A percentile compares a stretch with the other conserved stretches of the same genome.
phyloP scores from a whole-genome alignment of 2,797 vertebrate species.

The Megaceryle alcyon region DNA sequence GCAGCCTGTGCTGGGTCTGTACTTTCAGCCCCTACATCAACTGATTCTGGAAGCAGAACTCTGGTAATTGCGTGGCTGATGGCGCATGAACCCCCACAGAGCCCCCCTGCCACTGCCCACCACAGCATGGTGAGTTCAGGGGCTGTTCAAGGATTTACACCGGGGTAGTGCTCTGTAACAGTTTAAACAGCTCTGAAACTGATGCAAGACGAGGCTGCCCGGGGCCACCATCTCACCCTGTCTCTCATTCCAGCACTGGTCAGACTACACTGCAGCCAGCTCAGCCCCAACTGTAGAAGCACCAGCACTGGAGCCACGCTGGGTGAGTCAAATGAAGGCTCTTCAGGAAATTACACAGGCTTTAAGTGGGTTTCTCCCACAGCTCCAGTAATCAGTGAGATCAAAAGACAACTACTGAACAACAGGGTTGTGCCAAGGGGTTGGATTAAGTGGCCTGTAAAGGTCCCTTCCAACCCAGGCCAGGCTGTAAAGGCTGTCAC shows the following conservation, averaged over 20 bases:
- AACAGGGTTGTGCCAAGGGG: neutral
- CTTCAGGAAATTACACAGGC: accelerated
- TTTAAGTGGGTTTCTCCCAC: neutral
- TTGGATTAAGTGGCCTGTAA: neutral
- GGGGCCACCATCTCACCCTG: neutral
- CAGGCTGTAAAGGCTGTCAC: neutral
- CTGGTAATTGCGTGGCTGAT: accelerated
- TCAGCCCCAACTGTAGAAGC: neutral
- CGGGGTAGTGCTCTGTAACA: accelerated
- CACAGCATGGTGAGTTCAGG: neutral
- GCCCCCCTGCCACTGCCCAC: neutral
- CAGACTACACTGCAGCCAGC: neutral
- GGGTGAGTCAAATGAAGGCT: neutral
- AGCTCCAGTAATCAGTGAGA: neutral
- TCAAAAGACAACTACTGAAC: neutral
- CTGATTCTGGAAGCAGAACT: neutral
- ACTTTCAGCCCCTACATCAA: neutral
- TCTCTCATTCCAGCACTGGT: neutral
- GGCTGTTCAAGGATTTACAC: neutral
- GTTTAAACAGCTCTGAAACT: neutral
- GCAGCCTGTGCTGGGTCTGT: accelerated
- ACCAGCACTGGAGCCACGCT: neutral
- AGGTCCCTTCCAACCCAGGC: neutral
- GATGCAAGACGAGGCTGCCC: no score
- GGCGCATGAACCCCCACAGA: accelerated